phyloP scores from a whole-genome alignment of 2,113 vertebrate species.

The Peromyscus maniculatus region DNA sequence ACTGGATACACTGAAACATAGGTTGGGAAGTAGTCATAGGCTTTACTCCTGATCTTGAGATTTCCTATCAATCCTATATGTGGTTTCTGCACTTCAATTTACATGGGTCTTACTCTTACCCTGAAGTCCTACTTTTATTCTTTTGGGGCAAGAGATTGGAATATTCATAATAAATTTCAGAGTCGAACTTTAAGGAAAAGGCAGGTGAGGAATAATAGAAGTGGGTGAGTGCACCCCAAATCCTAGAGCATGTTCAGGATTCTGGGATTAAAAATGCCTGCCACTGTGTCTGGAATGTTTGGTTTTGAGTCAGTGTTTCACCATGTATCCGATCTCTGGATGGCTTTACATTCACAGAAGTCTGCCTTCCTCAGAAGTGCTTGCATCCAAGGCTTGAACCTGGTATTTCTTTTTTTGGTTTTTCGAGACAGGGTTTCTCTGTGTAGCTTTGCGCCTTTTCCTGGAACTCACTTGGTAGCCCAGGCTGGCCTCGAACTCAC shows the following conservation, averaged over 20 bases:
- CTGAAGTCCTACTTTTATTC: neutral
- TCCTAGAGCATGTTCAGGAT: neutral
- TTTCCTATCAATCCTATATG: neutral
- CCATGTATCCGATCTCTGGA: neutral
- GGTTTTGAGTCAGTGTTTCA: neutral
- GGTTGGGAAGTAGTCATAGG: neutral
- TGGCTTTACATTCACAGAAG: neutral
- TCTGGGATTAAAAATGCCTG: too few species aligned
- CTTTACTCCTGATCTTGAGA: neutral
- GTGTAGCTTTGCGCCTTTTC: too few species aligned
- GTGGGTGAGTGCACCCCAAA: neutral
- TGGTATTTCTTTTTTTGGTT: neutral
- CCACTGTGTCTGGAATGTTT: too few species aligned
- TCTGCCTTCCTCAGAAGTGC: neutral
- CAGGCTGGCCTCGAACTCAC: too few species aligned
- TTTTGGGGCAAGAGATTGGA: neutral
- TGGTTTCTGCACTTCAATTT: neutral
- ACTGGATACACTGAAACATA: neutral
- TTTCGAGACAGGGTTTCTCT: too few species aligned
- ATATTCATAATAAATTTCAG: neutral
- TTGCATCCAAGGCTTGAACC: neutral
- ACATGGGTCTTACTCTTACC: neutral
- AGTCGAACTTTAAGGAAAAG: neutral
- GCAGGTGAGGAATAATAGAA: neutral
- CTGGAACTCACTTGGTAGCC: too few species aligned